A percentile compares a stretch with the other conserved stretches of the same genome.
These are phyloP conservation scores for Luscinia megarhynchos DNA, from an alignment of 2,797 vertebrate species.

Conservation along the genomic window DNA sequence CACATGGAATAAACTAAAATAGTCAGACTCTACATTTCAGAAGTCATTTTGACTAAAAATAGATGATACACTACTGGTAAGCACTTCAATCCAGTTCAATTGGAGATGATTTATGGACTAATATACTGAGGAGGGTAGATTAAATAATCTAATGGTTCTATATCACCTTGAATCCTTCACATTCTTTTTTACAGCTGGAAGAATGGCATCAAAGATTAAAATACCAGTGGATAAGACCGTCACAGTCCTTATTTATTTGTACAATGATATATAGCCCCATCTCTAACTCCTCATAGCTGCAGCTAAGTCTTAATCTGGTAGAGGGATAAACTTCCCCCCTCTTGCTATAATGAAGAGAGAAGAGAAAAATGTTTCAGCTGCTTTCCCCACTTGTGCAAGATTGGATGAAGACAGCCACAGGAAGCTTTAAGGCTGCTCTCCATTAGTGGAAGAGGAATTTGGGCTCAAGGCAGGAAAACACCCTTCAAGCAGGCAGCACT, in stretches of 20 bases:
- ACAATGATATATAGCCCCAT: not conserved
- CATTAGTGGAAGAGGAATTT: not conserved
- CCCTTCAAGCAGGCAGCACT: not conserved
- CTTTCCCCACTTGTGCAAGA: not conserved
- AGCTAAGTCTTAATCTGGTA: not conserved
- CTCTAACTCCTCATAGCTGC: not conserved
- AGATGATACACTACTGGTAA: not conserved
- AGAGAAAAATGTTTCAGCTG: not conserved
- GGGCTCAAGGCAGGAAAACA: not conserved
- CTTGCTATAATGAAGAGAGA: not conserved
- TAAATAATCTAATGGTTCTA: not conserved
- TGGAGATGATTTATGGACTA: not conserved
- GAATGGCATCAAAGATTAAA: not conserved
- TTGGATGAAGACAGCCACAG: not conserved
- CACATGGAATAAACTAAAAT: not conserved
- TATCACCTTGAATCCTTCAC: not conserved
- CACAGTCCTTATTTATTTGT: not conserved
- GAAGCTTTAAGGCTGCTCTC: not conserved
- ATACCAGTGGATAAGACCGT: not conserved
- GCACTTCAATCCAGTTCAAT: not conserved
- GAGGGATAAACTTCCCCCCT: not conserved
- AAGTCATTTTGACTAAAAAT: not conserved
- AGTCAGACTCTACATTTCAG: not conserved
- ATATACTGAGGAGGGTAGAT: not conserved
- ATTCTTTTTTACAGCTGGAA: not conserved